Evolutionary conservation across 1,140 invertebrate species (phyloP), one percentile per base, ranked within the genome.

Genomic region (Drosophila orena): DNA sequence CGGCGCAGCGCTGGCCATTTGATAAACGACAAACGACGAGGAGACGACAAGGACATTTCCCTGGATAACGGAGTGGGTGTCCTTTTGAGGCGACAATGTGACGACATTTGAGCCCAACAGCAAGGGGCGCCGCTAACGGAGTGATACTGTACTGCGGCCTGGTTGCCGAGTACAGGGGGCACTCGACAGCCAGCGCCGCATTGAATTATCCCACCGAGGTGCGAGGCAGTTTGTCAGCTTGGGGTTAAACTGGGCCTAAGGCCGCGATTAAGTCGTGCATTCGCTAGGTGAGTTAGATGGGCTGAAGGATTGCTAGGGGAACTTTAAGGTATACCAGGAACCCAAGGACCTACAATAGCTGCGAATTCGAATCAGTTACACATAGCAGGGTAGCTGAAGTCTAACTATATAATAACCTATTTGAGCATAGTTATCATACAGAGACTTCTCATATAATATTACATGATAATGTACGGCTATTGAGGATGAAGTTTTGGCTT

Each of bases 1-100:
- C 83, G 58, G 79, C 83, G 70, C 58, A 60, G 78, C 74, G 83
- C 83, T 88, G 83, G 83, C 79, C 75, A 88, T 86, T 88, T 86
- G 83, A 86, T 86, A 86, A 86, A 86, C 83, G 83, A 83, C 83
- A 77, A 79, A 88, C 68, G 84, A 77, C 79, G 42, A 37, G 58
- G 37, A 53, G 65, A 69, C 65, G 65, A 55, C 65, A 66, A 69
- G 61, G 60, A 62, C 60, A 72, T 57, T 59, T 44, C 54, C 56
- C 43, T 37, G 43, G 27, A 0, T 2, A 15, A 22, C 34, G 62
- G 64, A 8, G 46, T 27, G 24, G 24, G 42, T 14, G 55, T 46
- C 56, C 55, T 70, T 52, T 72, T 56, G 65, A 76, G 72, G 66
- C 81, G 83, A 86, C 81, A 86, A 86, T 88, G 81, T 86, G 83